Evolutionary conservation across 2,888 invertebrate species (phyloP).

Genomic region (Drosophila anceps): DNA sequence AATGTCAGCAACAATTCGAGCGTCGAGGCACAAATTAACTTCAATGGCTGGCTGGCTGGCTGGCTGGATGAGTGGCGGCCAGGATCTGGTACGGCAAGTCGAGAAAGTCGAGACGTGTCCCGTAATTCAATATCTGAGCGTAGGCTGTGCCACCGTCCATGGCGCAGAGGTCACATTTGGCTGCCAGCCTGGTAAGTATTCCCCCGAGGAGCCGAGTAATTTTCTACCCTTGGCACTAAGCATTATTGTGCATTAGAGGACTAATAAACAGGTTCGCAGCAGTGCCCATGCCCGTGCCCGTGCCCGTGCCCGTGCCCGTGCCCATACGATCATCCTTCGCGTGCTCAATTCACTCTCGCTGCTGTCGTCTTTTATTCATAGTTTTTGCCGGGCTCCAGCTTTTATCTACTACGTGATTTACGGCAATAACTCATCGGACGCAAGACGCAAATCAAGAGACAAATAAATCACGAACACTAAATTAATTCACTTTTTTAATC

Average conservation of each 20-base stretch:
- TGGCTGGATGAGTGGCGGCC: slow-evolving; percentile 12
- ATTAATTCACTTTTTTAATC: slow-evolving; percentile 79
- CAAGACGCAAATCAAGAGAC: slow-evolving; percentile 73
- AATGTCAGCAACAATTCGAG: slow-evolving; percentile 82
- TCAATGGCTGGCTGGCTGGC: slow-evolving; percentile 37
- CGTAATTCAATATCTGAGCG: slow-evolving; percentile 76
- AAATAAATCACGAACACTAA: slow-evolving; percentile 77
- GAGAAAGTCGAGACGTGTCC: slow-evolving; percentile 83
- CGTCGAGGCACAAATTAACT: slow-evolving; percentile 73
- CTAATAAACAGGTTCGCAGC: slow-evolving; percentile 84
- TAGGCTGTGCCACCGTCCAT: slow-evolving; percentile 19
- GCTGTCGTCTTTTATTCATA: slow-evolving; percentile 53
- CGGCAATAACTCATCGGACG: slow-evolving; percentile 81
- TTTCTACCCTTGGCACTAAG: slow-evolving; percentile 82
- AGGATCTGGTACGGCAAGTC: slow-evolving; percentile 7
- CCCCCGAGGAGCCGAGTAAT: slow-evolving; percentile 82
- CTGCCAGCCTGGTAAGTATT: slow-evolving; percentile 75
- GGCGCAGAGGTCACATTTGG: slow-evolving; percentile 84
- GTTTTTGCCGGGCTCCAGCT: slow-evolving; percentile 69
- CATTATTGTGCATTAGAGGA: slow-evolving; percentile 84
- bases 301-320: too few relatives aligned
- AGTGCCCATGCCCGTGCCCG: background rate
- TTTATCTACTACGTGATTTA: slow-evolving; percentile 84
- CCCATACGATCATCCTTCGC: slow-evolving; percentile 8
- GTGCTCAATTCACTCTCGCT: slow-evolving; percentile 11